These are phyloP conservation scores for Dolichallabes microphthalmus DNA, from an alignment of 2,113 vertebrate species.

Conservation along the genomic window DNA sequence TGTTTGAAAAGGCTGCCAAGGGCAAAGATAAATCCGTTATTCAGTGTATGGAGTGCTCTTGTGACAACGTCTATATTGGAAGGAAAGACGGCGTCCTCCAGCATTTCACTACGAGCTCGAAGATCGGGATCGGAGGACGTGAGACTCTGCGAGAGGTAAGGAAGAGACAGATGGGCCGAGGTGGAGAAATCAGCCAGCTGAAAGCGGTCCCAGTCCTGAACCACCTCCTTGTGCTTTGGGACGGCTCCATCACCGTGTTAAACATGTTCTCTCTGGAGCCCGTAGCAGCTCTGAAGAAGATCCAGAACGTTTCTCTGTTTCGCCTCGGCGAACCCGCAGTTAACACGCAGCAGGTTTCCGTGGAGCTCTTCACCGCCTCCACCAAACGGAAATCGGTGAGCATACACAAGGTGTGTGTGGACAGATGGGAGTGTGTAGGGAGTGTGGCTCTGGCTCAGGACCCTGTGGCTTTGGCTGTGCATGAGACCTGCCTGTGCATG, in stretches of 20 bases:
- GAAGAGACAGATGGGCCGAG: constrained; percentile 65
- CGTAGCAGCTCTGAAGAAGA: constrained; percentile 60
- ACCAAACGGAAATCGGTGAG: constrained; percentile 59
- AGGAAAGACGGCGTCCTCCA: constrained; percentile 62
- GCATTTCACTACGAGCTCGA: constrained; percentile 55
- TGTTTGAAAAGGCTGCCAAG: constrained; percentile 62
- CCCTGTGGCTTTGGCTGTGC: constrained; percentile 60
- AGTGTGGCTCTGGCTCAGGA: constrained; percentile 64
- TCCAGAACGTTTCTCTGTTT: constrained; percentile 65
- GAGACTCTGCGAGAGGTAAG: constrained; percentile 52
- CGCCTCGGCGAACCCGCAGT: constrained; percentile 45
- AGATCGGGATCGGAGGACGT: constrained; percentile 8
- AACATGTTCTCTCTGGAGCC: constrained; percentile 73
- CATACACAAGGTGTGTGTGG: constrained; percentile 62
- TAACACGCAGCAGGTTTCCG: not conserved
- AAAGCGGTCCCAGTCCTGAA: constrained; percentile 64
- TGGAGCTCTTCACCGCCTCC: constrained; percentile 64
- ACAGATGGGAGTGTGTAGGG: constrained; percentile 69
- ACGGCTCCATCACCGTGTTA: constrained; percentile 59
- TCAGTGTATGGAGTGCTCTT: constrained; percentile 62
- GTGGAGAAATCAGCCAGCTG: constrained; percentile 58
- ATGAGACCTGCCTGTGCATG: constrained; percentile 62
- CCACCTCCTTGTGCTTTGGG: constrained; percentile 70
- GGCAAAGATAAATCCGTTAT: constrained; percentile 64
- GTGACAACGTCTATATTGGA: constrained; percentile 66